Evolutionary conservation across 2,888 invertebrate genomes (phyloP).

Genomic region (Conchocele bisecta): DNA sequence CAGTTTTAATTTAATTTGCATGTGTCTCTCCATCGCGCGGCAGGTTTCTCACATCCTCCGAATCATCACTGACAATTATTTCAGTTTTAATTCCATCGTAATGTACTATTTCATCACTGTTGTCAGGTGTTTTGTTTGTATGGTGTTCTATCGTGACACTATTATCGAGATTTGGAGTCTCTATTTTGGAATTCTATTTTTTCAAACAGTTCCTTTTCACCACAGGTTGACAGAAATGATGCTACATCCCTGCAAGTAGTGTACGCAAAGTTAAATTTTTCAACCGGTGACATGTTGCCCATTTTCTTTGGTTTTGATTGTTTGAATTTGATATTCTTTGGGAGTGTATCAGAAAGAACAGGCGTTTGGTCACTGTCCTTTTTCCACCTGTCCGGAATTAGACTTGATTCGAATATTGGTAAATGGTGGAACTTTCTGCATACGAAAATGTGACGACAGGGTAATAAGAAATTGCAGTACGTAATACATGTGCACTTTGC

Average conservation of each 20-base stretch:
- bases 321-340: not conserved
- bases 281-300: not conserved
- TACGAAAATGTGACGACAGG: slow-evolving; percentile 6
- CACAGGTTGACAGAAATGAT: slow-evolving; percentile 2
- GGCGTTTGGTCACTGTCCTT: slow-evolving; percentile 2
- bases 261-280: slow-evolving; percentile 8
- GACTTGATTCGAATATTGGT: not conserved
- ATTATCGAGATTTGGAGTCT: not conserved
- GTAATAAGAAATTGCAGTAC: slow-evolving; percentile 5
- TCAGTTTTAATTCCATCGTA: no score
- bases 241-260: slow-evolving; percentile 2
- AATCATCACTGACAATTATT: no score
- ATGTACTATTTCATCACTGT: no score
- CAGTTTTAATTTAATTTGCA: no score
- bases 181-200: not conserved
- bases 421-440: not conserved
- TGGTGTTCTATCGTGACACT: no score
- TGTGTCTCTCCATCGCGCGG: not conserved
- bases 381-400: slow-evolving; percentile 3
- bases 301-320: not conserved
- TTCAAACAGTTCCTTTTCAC: slow-evolving; percentile 4
- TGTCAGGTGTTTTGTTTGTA: no score
- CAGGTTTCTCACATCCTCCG: not conserved
- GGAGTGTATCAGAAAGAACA: not conserved
- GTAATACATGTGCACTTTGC: not conserved